Evolutionary conservation across 2,113 vertebrate species (phyloP), one percentile per base, ranked within the genome.

Genomic region (Psittacara wagleri): DNA sequence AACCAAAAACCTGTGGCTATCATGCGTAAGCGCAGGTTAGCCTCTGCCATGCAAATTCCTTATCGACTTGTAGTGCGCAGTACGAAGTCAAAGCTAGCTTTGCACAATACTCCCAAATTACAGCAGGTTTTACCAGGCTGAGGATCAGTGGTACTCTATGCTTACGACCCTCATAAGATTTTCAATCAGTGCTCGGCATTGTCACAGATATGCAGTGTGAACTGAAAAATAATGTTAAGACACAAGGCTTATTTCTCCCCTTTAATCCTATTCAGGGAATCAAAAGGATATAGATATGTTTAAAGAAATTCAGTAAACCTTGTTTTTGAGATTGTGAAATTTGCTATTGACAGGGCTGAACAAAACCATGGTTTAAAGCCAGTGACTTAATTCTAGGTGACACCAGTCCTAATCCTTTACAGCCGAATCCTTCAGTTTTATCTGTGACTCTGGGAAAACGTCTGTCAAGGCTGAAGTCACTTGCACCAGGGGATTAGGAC

Each of bases 401-500:
- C 83, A 91, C 48, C 6, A 29, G 67, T 92, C 48, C 87, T 84
- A 90, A 91, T 93, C 92, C 69, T 95, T 92, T 86, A 73, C 20
- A 73, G 62, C 67, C 62, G 89, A 90, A 90, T 91, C 74, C 84
- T 88, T 96, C 75, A 25, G n/a, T 87, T 95, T 95, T 93, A 94
- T 84, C 81, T 90, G 64, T 64, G 69, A 44, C 85, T 90, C 80
- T 92, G 86, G 59, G 79, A 82, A 80, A 92, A n/a, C 1, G 25
- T 63, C 79, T 96, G 87, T 90, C 93, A 90, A 89, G 88, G 73
- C 88, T 96, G 83, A 88, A 95, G 94, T 91, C 64, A 31, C 73
- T 92, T 44, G 73, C 80, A 79, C 43, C 35, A 46, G 68, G 46
- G 61, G 66, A 93, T 97, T 88, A 90, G 55, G 63, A 46, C 57